A percentile compares a stretch with the other conserved stretches of the same genome.
Evolutionary conservation across 2,888 invertebrate species (phyloP).

Genomic region (Drosophila limbata): DNA sequence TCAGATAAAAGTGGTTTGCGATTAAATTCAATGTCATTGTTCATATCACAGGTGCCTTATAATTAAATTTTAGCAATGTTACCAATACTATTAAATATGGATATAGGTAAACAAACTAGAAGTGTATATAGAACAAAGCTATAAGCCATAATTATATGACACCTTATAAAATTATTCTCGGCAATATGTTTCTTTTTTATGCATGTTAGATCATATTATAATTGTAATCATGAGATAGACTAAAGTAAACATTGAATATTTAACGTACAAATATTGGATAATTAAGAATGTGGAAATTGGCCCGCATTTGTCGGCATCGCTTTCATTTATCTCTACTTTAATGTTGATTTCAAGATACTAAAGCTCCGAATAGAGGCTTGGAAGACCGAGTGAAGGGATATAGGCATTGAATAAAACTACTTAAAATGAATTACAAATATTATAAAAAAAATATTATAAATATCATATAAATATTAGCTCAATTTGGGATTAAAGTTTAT

Average conservation of each 20-base stretch:
- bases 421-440: too few species aligned
- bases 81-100: neutral
- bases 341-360: conserved; percentile 5
- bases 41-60: conserved; percentile 9
- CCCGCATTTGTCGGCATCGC: conserved; percentile 43
- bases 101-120: conserved; percentile 20
- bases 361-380: neutral
- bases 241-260: conserved; percentile 45
- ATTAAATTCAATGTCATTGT: conserved; percentile 11
- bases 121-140: conserved; percentile 4
- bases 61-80: conserved; percentile 9
- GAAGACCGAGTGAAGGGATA: neutral
- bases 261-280: conserved; percentile 56
- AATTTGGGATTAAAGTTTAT: too few species aligned
- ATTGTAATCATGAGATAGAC: conserved; percentile 28
- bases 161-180: conserved; percentile 12
- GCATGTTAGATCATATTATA: conserved; percentile 20
- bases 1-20: conserved; percentile 3
- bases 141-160: conserved; percentile 18
- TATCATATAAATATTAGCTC: too few species aligned
- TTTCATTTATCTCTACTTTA: conserved; percentile 36
- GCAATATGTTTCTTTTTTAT: conserved; percentile 7
- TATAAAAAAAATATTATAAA: too few species aligned
- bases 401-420: neutral
- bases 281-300: conserved; percentile 48